Evolutionary conservation across 2,888 invertebrate species (phyloP).

Genomic region (Caenorhabditis sp.): DNA sequence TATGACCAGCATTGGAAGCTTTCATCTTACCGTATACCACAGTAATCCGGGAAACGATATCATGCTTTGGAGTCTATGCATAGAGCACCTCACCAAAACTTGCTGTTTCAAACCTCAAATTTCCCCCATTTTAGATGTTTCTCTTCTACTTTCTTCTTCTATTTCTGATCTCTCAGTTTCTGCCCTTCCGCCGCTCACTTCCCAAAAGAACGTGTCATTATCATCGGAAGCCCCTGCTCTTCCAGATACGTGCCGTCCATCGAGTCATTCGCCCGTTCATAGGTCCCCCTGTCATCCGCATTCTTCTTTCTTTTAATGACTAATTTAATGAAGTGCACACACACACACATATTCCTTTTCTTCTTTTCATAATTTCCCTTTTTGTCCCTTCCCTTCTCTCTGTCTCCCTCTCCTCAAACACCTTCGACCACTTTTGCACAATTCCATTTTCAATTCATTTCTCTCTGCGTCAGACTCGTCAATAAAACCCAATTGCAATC

Average conservation of each 20-base stretch:
- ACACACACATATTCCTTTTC: slow-evolving; percentile 7
- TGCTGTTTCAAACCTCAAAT: no score
- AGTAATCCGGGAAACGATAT: no score
- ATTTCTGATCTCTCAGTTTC: no score
- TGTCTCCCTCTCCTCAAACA: neutral
- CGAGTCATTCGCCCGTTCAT: neutral
- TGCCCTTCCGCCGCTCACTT: no score
- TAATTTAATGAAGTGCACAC: slow-evolving; percentile 15
- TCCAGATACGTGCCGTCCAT: neutral
- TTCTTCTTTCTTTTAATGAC: neutral
- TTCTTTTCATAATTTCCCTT: slow-evolving; percentile 18
- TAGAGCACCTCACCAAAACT: no score
- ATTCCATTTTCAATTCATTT: neutral
- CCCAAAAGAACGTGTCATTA: no score
- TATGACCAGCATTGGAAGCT: no score
- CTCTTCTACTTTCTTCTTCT: no score
- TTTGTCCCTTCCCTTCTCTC: neutral
- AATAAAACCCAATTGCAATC: slow-evolving; percentile 28
- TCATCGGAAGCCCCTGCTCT: no score
- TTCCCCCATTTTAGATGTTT: no score
- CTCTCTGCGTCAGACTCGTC: slow-evolving; percentile 28
- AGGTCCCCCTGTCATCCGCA: slow-evolving; percentile 21
- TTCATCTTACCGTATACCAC: no score
- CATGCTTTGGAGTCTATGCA: no score
- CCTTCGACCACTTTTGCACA: neutral